phyloP scores from a whole-genome alignment of 2,888 invertebrate genomes.

The Ormyrus thymus region DNA sequence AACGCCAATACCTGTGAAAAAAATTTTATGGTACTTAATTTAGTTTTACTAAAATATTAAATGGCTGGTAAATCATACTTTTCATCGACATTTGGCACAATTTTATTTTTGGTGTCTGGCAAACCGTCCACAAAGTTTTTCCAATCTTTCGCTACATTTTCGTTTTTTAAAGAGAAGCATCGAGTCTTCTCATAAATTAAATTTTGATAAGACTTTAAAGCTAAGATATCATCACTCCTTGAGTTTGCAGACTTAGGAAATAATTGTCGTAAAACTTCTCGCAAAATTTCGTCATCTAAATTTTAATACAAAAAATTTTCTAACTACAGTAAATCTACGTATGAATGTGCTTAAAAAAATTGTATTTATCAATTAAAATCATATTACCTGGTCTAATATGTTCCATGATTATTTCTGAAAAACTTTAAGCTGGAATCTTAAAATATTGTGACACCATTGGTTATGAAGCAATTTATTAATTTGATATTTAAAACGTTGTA shows the following conservation, averaged over 20 bases:
- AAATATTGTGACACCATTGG: too few relatives aligned
- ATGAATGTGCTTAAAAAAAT: not conserved
- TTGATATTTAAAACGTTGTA: not conserved
- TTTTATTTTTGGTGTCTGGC: constrained; percentile 48
- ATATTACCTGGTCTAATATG: too few relatives aligned
- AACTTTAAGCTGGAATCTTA: too few relatives aligned
- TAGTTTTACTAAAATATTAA: not conserved
- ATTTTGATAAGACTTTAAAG: constrained; percentile 47
- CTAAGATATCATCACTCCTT: constrained; percentile 45
- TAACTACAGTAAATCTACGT: not conserved
- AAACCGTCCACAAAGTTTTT: constrained; percentile 51
- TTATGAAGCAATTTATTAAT: too few relatives aligned
- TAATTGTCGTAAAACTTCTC: constrained; percentile 24
- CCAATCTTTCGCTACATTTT: constrained; percentile 51
- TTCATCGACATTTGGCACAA: constrained; percentile 39
- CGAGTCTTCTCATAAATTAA: constrained; percentile 34
- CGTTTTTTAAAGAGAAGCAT: constrained; percentile 51
- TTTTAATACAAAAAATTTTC: not conserved
- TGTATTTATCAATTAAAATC: not conserved
- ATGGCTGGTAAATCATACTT: constrained; percentile 23
- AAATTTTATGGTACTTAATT: not conserved
- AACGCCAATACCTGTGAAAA: constrained; percentile 56
- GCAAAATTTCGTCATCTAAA: constrained; percentile 23
- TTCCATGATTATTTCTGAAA: too few relatives aligned
- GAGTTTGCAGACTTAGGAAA: constrained; percentile 33